These are phyloP conservation scores for Batillaria attramentaria DNA, from an alignment of 1,140 invertebrate species.

Conservation along the genomic window DNA sequence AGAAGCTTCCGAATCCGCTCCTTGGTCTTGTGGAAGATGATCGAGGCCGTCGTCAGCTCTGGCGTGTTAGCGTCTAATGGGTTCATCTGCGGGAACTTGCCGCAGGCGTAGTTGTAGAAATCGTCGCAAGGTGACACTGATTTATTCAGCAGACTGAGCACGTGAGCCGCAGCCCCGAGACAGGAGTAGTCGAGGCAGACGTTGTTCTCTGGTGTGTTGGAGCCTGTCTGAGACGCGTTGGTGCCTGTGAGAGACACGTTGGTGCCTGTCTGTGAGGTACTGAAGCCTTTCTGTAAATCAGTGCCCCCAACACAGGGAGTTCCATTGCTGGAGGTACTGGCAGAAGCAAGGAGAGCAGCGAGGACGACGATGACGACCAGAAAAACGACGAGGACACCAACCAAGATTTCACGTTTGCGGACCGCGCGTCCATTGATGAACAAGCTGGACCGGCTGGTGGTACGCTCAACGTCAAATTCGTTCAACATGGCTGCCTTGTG, in stretches of 20 bases:
- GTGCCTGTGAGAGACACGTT: too few species aligned
- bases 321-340: too few species aligned
- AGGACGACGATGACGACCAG: neutral
- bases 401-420: neutral
- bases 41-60: neutral
- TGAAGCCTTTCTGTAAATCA: too few species aligned
- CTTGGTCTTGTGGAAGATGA: neutral
- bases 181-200: neutral
- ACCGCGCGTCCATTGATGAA: neutral
- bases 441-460: conserved; percentile 45
- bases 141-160: neutral
- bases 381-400: neutral
- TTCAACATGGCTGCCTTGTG: too few species aligned
- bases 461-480: conserved; percentile 50
- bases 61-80: neutral
- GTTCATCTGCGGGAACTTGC: neutral
- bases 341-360: neutral
- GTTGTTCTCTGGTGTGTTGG: neutral
- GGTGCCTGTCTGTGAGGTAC: too few species aligned
- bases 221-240: too few species aligned
- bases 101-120: neutral
- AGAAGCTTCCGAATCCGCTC: neutral
- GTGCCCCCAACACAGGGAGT: too few species aligned
- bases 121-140: neutral
- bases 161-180: neutral